These are phyloP conservation scores for Drosophila meridiana DNA, from an alignment of 2,888 invertebrate genomes.

Conservation along the genomic window DNA sequence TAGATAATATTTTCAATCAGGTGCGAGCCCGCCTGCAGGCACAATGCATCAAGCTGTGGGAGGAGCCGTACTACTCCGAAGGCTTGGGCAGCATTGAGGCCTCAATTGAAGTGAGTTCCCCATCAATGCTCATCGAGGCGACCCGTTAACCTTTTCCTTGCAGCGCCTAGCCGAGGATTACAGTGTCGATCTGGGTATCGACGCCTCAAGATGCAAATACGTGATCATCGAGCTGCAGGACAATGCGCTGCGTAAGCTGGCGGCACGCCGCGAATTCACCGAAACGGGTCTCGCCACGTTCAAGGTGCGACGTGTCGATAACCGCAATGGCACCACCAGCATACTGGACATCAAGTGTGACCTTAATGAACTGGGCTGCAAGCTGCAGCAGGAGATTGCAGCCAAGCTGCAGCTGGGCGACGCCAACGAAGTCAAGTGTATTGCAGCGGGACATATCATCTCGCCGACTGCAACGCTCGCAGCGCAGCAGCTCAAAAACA, in stretches of 20 bases:
- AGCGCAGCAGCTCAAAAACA: conserved; percentile 89
- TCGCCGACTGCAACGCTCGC: conserved; percentile 86
- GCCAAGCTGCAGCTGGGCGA: conserved; percentile 84
- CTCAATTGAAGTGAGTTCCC: conserved; percentile 80
- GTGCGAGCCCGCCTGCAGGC: conserved; percentile 89
- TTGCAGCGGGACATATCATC: conserved; percentile 89
- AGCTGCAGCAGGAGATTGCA: conserved; percentile 87
- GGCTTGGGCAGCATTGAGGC: conserved; percentile 85
- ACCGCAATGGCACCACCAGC: conserved; percentile 85
- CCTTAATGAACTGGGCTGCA: conserved; percentile 86
- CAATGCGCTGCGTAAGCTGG: conserved; percentile 89
- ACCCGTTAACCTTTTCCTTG: background rate
- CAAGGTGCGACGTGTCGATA: conserved; percentile 88
- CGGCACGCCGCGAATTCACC: conserved; percentile 89
- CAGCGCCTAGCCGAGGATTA: conserved; percentile 87
- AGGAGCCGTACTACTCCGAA: conserved; percentile 88
- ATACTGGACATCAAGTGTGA: conserved; percentile 87
- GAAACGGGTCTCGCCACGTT: conserved; percentile 90
- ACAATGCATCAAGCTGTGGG: conserved; percentile 91
- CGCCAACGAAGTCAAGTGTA: conserved; percentile 88
- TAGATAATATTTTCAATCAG: conserved; percentile 88
- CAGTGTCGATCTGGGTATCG: conserved; percentile 86
- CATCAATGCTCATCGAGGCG: background rate
- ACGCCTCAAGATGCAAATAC: conserved; percentile 50
- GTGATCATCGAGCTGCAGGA: conserved; percentile 67